These are phyloP conservation scores for Branchellion lobata DNA, from an alignment of 2,888 invertebrate genomes.

Conservation along the genomic window DNA sequence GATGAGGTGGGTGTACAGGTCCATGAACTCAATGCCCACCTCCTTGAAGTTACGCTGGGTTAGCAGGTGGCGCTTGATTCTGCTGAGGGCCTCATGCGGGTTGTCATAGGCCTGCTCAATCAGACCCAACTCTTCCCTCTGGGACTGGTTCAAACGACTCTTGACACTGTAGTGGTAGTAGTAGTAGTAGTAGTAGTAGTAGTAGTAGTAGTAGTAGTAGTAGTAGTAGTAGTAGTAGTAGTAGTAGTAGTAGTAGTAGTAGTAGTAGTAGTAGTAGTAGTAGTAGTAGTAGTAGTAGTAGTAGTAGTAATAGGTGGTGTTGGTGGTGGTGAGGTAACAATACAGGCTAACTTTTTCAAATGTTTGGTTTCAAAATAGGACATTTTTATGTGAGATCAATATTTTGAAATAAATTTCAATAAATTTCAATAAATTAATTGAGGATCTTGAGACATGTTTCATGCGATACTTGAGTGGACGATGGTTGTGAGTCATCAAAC, in stretches of 20 bases:
- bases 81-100: constrained; percentile 96
- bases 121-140: constrained; percentile 93
- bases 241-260: too few relatives aligned
- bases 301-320: too few relatives aligned
- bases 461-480: neutral
- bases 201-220: too few relatives aligned
- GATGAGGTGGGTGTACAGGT: constrained; percentile 94
- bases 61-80: constrained; percentile 96
- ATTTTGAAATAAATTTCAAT: too few relatives aligned
- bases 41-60: constrained; percentile 98
- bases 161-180: constrained; percentile 74
- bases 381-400: too few relatives aligned
- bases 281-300: too few relatives aligned
- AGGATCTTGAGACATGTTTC: neutral
- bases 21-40: constrained; percentile 99
- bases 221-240: too few relatives aligned
- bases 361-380: too few relatives aligned
- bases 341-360: too few relatives aligned
- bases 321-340: neutral
- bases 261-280: too few relatives aligned
- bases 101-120: constrained; percentile 99
- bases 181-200: neutral
- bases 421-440: too few relatives aligned
- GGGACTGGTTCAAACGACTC: constrained; percentile 94
- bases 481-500: neutral